A percentile compares a stretch with the other conserved stretches of the same genome.
phyloP scores from a whole-genome alignment of 2,888 invertebrate species.

The Adelognathus sp. region DNA sequence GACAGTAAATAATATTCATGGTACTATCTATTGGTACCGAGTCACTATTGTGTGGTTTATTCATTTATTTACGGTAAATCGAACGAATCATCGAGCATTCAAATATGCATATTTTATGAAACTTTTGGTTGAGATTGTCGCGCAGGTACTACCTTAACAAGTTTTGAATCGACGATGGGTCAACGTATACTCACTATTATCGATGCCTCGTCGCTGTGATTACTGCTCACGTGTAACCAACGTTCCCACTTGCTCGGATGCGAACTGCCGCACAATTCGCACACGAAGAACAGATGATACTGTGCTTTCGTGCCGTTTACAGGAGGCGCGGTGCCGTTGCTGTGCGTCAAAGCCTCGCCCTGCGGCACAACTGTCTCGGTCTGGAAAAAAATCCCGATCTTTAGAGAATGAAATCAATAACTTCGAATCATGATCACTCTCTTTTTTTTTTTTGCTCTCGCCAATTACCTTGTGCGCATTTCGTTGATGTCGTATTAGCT shows the following conservation, averaged over 20 bases:
- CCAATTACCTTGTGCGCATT: slow-evolving; percentile 76
- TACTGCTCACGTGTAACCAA: slow-evolving; percentile 81
- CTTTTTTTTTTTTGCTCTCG: neutral
- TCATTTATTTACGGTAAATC: no score
- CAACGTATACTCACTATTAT: slow-evolving; percentile 69
- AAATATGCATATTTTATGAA: no score
- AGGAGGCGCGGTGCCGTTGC: slow-evolving; percentile 68
- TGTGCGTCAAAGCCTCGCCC: slow-evolving; percentile 61
- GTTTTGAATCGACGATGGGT: no score
- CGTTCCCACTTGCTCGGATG: slow-evolving; percentile 82
- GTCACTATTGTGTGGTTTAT: no score
- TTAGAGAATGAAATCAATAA: neutral
- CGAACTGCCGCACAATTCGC: slow-evolving; percentile 81
- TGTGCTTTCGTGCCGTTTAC: slow-evolving; percentile 76
- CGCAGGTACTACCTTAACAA: no score
- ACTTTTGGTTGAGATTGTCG: no score
- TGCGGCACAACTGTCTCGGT: slow-evolving; percentile 68
- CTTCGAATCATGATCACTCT: neutral
- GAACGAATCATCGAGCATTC: no score
- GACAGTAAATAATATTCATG: no score
- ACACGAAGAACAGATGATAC: slow-evolving; percentile 80
- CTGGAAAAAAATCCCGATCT: slow-evolving; percentile 60
- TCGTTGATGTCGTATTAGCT: slow-evolving; percentile 81
- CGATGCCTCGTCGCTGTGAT: slow-evolving; percentile 78
- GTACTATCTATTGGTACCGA: no score